A percentile compares a stretch with the other conserved stretches of the same genome.
Evolutionary conservation across 2,888 invertebrate species (phyloP).

Genomic region (Drosophila suboccidentalis): DNA sequence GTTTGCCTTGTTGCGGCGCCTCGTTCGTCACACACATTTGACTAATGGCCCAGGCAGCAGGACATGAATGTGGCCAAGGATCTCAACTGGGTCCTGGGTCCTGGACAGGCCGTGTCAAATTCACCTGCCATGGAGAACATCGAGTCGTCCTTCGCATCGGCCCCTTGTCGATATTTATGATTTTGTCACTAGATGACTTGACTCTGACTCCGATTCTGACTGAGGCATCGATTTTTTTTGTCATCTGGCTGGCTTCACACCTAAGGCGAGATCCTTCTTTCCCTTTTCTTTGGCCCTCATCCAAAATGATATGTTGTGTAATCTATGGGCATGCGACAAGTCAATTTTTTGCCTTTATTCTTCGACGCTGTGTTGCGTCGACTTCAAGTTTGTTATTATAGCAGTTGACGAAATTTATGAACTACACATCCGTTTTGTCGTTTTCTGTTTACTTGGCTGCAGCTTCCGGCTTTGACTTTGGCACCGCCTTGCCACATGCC

Average conservation of each 20-base stretch:
- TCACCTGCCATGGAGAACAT: constrained; percentile 65
- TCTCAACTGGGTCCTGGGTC: constrained; percentile 12
- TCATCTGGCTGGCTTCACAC: constrained; percentile 15
- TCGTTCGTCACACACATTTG: constrained; percentile 70
- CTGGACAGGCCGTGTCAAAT: constrained; percentile 62
- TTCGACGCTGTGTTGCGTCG: constrained; percentile 17
- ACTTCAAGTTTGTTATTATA: constrained; percentile 72
- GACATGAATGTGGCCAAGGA: constrained; percentile 13
- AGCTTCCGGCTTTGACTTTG: constrained; percentile 62
- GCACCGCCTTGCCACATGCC: constrained; percentile 24
- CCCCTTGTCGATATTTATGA: constrained; percentile 75
- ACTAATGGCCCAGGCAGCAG: constrained; percentile 63
- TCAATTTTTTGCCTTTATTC: constrained; percentile 57
- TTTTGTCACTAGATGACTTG: constrained; percentile 53
- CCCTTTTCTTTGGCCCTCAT: constrained; percentile 22
- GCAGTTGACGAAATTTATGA: constrained; percentile 82
- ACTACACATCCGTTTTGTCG: constrained; percentile 79
- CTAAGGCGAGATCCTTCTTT: constrained; percentile 30
- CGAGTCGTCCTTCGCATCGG: constrained; percentile 26
- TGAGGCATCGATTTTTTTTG: constrained; percentile 5
- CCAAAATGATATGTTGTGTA: constrained; percentile 64
- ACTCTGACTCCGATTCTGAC: constrained; percentile 16
- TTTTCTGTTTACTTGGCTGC: constrained; percentile 70
- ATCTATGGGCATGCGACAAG: constrained; percentile 75
- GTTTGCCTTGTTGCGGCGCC: constrained; percentile 38